phyloP scores from a whole-genome alignment of 1,140 invertebrate genomes.

The Drosophila ambigua region DNA sequence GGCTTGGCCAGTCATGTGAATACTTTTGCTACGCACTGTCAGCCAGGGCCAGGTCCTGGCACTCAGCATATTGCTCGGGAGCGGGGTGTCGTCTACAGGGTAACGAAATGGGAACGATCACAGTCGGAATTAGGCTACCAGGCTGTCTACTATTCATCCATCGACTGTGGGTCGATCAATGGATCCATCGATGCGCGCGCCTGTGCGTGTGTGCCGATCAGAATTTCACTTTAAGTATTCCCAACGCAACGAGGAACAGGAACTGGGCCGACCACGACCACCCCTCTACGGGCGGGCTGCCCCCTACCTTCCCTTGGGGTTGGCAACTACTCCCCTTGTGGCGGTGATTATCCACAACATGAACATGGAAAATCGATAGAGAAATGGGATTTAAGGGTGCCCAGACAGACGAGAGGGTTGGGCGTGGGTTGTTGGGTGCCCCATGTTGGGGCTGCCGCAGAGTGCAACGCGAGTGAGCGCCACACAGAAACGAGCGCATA shows the following conservation, averaged over 20 bases:
- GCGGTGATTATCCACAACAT: conserved; percentile 59
- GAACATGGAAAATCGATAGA: conserved; percentile 80
- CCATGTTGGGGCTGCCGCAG: conserved; percentile 18
- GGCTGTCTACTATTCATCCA: neutral
- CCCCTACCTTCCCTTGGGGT: conserved; percentile 34
- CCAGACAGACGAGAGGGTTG: conserved; percentile 42
- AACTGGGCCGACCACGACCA: conserved; percentile 46
- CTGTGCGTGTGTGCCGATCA: conserved; percentile 14
- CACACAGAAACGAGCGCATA: conserved; percentile 63
- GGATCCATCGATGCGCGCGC: neutral
- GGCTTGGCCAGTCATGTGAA: conserved; percentile 76
- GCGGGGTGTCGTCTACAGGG: conserved; percentile 37
- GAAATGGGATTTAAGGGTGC: conserved; percentile 81
- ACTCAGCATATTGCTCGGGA: conserved; percentile 68
- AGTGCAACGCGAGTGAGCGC: conserved; percentile 5
- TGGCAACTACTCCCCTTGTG: conserved; percentile 43
- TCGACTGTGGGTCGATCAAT: conserved; percentile 12
- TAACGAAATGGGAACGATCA: conserved; percentile 2
- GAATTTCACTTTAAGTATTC: neutral
- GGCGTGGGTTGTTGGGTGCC: neutral
- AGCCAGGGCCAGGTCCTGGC: conserved; percentile 76
- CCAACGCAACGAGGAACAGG: conserved; percentile 32
- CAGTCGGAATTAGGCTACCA: neutral
- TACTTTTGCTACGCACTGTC: conserved; percentile 72
- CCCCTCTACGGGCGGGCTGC: neutral